Percentiles rank a stretch among this genome's conserved stretches.
These are phyloP conservation scores for Drosophila virilis DNA, from an alignment of 1,140 invertebrate species.

Conservation along the genomic window DNA sequence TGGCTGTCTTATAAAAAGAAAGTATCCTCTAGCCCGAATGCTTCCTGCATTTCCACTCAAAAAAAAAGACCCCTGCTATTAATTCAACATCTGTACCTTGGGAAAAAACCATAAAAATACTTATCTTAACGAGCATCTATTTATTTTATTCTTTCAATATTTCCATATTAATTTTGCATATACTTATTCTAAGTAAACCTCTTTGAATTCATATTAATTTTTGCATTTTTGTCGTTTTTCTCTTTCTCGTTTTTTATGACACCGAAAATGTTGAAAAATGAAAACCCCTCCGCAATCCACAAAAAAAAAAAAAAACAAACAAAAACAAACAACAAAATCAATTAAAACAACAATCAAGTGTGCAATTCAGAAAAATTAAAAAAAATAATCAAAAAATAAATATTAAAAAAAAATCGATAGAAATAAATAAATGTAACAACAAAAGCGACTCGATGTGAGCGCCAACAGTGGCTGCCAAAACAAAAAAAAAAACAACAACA, in stretches of 20 bases:
- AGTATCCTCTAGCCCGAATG: too few relatives aligned
- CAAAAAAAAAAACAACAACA: conserved; percentile 28
- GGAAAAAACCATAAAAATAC: not conserved
- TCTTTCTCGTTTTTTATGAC: conserved; percentile 63
- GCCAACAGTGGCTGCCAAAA: conserved; percentile 23
- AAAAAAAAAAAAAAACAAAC: conserved; percentile 40
- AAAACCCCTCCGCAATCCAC: conserved; percentile 16
- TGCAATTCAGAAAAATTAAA: conserved; percentile 29
- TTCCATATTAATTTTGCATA: not conserved
- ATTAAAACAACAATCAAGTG: conserved; percentile 31
- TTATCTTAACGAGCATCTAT: not conserved
- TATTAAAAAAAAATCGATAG: conserved; percentile 21
- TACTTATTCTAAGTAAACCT: conserved; percentile 4
- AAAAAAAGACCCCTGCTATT: too few relatives aligned
- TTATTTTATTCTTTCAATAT: not conserved
- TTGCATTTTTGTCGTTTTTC: conserved; percentile 49
- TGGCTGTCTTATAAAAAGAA: too few relatives aligned
- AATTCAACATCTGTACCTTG: too few relatives aligned
- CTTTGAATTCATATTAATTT: conserved; percentile 26
- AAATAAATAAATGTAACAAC: conserved; percentile 30
- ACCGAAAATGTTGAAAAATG: conserved; percentile 1
- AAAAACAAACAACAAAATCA: conserved; percentile 5
- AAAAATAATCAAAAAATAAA: conserved; percentile 24
- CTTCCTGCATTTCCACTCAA: too few relatives aligned
- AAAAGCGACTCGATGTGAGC: conserved; percentile 62